A percentile compares a stretch with the other conserved stretches of the same genome.
Evolutionary conservation across 2,888 invertebrate species (phyloP).

Genomic region (Lochmaea capreae): DNA sequence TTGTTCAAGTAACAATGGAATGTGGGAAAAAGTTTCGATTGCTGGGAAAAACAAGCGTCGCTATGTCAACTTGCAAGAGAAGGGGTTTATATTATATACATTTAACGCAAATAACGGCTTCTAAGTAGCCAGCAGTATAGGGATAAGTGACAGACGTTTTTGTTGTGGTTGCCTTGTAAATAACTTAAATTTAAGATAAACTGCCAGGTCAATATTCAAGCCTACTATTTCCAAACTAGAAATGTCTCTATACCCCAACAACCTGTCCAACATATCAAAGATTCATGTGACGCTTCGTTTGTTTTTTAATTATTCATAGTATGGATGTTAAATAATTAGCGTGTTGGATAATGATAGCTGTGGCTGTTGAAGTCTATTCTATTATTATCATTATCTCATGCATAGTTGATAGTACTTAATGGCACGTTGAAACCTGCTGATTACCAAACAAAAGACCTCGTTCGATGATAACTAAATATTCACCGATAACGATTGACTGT

Average conservation of each 20-base stretch:
- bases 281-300: slow-evolving; percentile 17
- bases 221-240: too few species aligned
- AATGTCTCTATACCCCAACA: neutral
- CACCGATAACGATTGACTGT: neutral
- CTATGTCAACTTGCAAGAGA: too few species aligned
- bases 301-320: slow-evolving; percentile 25
- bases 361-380: slow-evolving; percentile 19
- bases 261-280: neutral
- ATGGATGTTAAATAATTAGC: slow-evolving; percentile 24
- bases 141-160: too few species aligned
- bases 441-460: slow-evolving; percentile 27
- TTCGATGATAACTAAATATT: slow-evolving; percentile 23
- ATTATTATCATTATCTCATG: slow-evolving; percentile 30
- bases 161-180: too few species aligned
- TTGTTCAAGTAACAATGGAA: too few species aligned
- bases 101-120: too few species aligned
- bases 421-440: slow-evolving; percentile 17
- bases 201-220: too few species aligned
- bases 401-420: slow-evolving; percentile 25
- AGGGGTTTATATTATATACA: too few species aligned
- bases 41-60: too few species aligned
- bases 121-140: too few species aligned
- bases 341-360: slow-evolving; percentile 10
- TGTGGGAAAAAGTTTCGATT: too few species aligned
- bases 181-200: too few species aligned